phyloP scores from a whole-genome alignment of 1,140 invertebrate species.

The Idris sp. region DNA sequence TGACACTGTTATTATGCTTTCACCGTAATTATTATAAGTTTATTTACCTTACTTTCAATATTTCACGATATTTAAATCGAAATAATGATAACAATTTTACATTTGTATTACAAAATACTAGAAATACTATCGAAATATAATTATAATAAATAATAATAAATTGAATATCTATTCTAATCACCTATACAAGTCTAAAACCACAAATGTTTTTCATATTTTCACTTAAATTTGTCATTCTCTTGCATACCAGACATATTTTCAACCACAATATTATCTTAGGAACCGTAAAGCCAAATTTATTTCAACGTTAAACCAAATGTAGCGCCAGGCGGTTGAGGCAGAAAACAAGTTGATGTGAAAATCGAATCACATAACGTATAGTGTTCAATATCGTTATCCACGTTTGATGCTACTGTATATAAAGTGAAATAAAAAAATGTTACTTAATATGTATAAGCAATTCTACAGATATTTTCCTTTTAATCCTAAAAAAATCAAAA shows the following conservation, averaged over 20 bases:
- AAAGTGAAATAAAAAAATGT: too few species aligned
- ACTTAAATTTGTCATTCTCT: conserved; percentile 19
- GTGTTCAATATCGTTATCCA: conserved; percentile 12
- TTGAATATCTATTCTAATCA: too few species aligned
- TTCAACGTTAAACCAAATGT: conserved; percentile 18
- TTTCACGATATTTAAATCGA: conserved; percentile 34
- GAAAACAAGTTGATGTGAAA: conserved; percentile 6
- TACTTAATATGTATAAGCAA: too few species aligned
- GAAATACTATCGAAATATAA: too few species aligned
- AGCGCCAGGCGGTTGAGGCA: background rate
- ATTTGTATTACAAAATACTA: too few species aligned
- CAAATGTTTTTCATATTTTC: conserved; percentile 2
- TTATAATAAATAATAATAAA: too few species aligned
- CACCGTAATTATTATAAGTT: conserved; percentile 32
- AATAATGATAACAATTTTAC: too few species aligned
- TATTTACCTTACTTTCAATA: conserved; percentile 25
- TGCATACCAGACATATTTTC: conserved; percentile 19
- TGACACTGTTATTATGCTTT: conserved; percentile 32
- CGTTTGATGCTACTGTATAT: too few species aligned
- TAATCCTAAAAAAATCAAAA: too few species aligned
- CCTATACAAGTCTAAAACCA: too few species aligned
- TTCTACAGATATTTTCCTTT: too few species aligned
- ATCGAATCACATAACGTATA: conserved; percentile 2
- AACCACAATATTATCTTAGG: conserved; percentile 21
- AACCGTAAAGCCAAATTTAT: conserved; percentile 18